These are phyloP conservation scores for Grallaria varia DNA, from an alignment of 2,113 vertebrate species.

Conservation along the genomic window DNA sequence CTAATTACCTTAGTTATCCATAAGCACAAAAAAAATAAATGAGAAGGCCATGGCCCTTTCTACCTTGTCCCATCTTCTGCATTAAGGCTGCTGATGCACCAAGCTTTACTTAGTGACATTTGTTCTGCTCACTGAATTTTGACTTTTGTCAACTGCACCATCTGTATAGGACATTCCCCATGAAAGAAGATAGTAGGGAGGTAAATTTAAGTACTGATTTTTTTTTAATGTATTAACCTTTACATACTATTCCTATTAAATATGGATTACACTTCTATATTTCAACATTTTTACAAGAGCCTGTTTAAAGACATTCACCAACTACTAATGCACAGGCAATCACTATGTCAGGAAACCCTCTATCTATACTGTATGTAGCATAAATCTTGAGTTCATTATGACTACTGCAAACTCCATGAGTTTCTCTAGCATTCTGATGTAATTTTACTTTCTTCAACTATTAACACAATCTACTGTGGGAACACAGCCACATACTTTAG, in stretches of 20 bases:
- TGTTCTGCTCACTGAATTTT: not conserved
- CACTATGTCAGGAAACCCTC: not conserved
- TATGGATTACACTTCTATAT: not conserved
- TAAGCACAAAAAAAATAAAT: not conserved
- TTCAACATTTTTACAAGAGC: not conserved
- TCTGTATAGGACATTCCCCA: not conserved
- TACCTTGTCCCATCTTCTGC: not conserved
- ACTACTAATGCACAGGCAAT: not conserved
- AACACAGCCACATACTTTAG: not conserved
- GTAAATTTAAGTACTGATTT: not conserved
- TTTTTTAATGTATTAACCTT: not conserved
- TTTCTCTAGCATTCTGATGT: not conserved
- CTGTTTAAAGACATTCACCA: not conserved
- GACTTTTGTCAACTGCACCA: not conserved
- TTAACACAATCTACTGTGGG: not conserved
- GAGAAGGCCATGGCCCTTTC: not conserved
- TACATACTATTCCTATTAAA: not conserved
- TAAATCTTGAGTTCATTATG: not conserved
- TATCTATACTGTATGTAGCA: not conserved
- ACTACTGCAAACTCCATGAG: not conserved
- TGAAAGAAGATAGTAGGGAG: not conserved
- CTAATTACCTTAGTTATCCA: not conserved
- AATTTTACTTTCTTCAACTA: not conserved
- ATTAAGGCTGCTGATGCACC: not conserved
- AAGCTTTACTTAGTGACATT: not conserved